phyloP scores from a whole-genome alignment of 2,797 vertebrate species.

The Heterohyrax brucei region DNA sequence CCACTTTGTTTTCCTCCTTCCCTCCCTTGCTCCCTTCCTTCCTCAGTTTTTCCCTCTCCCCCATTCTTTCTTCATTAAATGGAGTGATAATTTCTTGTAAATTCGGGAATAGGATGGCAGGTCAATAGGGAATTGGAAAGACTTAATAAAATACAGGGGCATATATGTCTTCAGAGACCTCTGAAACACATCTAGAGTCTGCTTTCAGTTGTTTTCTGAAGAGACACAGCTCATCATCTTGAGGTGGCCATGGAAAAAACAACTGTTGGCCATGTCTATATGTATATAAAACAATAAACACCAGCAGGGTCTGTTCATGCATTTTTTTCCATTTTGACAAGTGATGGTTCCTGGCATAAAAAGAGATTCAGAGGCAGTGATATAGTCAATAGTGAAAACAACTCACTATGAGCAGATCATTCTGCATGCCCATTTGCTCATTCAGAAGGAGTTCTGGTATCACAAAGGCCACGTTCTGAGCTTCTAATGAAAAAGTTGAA shows the following conservation, averaged over 20 bases:
- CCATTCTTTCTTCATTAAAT: slow-evolving; percentile 16
- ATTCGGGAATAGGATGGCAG: neutral
- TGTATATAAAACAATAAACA: neutral
- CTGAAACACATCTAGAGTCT: neutral
- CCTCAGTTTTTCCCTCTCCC: neutral
- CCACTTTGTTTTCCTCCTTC: neutral
- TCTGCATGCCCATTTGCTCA: neutral
- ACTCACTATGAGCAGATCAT: neutral
- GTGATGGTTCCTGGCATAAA: neutral
- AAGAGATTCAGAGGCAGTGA: neutral
- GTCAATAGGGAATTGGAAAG: neutral
- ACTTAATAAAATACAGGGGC: neutral
- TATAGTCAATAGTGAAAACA: neutral
- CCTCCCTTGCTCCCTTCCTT: neutral
- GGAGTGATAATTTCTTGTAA: neutral
- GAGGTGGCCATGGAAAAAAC: neutral
- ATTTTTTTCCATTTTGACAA: slow-evolving; percentile 6
- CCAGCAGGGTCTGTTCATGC: neutral
- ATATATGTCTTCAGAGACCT: neutral
- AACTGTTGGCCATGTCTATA: neutral
- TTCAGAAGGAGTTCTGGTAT: no score
- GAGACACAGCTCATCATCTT: neutral
- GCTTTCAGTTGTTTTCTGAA: neutral
- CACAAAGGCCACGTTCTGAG: no score
- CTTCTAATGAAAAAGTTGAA: no score